A percentile compares a stretch with the other conserved stretches of the same genome.
phyloP scores from a whole-genome alignment of 2,888 invertebrate species.

The Pachycephus smyrnensis region DNA sequence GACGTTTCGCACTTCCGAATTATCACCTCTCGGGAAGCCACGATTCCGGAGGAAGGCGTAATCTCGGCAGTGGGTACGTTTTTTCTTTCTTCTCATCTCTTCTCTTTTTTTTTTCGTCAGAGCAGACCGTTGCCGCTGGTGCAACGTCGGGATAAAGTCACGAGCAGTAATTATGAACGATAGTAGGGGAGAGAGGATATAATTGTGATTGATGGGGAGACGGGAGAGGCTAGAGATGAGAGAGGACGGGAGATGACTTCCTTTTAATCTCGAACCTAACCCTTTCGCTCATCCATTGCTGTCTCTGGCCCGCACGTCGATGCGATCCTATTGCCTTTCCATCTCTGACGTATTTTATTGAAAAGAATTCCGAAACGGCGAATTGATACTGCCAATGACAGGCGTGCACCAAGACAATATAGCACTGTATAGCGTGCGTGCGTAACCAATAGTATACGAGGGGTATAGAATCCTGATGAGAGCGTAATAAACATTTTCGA shows the following conservation, averaged over 20 bases:
- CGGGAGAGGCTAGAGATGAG: constrained; percentile 36
- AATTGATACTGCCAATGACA: not conserved
- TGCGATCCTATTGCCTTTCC: constrained; percentile 46
- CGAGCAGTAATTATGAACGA: constrained; percentile 65
- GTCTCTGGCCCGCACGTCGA: constrained; percentile 48
- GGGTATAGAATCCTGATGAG: too few species aligned
- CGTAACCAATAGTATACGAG: not conserved
- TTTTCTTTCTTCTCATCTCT: constrained; percentile 13
- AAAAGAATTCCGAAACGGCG: not conserved
- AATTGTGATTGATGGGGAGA: constrained; percentile 66
- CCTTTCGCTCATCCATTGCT: constrained; percentile 58
- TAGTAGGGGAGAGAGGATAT: constrained; percentile 58
- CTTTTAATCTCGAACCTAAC: constrained; percentile 66
- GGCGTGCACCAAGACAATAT: not conserved
- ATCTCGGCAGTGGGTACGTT: not conserved
- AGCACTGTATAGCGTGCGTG: too few species aligned
- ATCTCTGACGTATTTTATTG: not conserved
- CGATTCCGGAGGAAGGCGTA: not conserved
- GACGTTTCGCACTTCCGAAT: not conserved
- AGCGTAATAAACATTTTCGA: too few species aligned
- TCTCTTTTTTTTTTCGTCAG: constrained; percentile 19
- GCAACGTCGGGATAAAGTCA: constrained; percentile 56
- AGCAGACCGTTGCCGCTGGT: constrained; percentile 9
- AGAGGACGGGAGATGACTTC: constrained; percentile 60
- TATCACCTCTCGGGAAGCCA: not conserved